Percentiles rank a stretch among this genome's conserved stretches.
Conservation (phyloP, 2,888 invertebrate genomes). For the Sminthurides aquaticus region DNA sequence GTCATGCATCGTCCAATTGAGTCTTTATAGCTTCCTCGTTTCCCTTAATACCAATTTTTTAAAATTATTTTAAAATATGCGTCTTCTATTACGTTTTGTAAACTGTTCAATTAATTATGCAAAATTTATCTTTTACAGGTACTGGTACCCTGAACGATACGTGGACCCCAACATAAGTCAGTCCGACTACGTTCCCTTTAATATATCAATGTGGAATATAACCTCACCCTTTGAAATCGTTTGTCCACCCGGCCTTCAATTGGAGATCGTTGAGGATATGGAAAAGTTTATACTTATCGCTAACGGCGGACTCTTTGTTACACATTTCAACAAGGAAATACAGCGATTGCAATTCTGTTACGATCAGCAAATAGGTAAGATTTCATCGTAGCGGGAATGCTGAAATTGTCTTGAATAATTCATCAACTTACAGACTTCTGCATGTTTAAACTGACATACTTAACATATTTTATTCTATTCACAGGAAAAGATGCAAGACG, state of each 20-base stretch:
- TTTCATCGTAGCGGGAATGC: neutral
- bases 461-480: neutral
- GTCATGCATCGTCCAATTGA: too few relatives aligned
- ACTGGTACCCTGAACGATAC: conserved; percentile 39
- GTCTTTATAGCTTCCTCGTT: too few relatives aligned
- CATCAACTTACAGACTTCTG: neutral
- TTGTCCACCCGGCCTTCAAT: conserved; percentile 29
- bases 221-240: conserved; percentile 25
- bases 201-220: conserved; percentile 37
- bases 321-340: conserved; percentile 30
- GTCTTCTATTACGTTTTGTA: too few relatives aligned
- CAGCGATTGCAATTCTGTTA: conserved; percentile 37
- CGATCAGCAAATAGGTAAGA: conserved; percentile 31
- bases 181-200: conserved; percentile 18
- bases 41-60: too few relatives aligned
- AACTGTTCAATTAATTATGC: too few relatives aligned
- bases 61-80: too few relatives aligned
- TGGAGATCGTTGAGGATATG: conserved; percentile 36
- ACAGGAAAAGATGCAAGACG: conserved; percentile 36
- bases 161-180: conserved; percentile 12
- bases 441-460: neutral
- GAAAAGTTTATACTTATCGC: conserved; percentile 29
- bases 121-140: conserved; percentile 25
- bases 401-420: too few relatives aligned
- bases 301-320: conserved; percentile 35